phyloP scores from a whole-genome alignment of 2,797 vertebrate genomes.

The Erithacus rubecula region DNA sequence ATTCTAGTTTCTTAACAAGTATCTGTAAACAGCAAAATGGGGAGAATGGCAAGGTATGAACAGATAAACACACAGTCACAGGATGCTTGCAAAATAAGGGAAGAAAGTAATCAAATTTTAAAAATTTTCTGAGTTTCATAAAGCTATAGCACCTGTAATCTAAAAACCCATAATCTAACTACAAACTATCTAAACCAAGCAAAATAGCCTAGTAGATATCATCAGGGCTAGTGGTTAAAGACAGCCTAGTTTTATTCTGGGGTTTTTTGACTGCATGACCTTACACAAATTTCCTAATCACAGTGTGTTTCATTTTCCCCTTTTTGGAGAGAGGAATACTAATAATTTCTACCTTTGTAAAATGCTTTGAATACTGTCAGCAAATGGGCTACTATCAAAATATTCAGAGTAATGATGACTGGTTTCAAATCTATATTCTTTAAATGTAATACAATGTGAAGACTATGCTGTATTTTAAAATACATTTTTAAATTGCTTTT shows the following conservation, averaged over 20 bases:
- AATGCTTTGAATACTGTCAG: constrained; percentile 20
- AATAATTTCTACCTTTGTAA: constrained; percentile 9
- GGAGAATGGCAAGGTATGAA: background rate
- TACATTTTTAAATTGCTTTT: constrained; percentile 21
- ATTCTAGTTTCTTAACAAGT: background rate
- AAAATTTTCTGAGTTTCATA: background rate
- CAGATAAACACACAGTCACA: background rate
- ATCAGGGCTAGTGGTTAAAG: background rate
- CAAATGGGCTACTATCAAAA: constrained; percentile 17
- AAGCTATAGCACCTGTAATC: background rate
- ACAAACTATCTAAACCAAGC: background rate
- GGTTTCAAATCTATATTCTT: constrained; percentile 16
- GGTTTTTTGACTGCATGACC: background rate
- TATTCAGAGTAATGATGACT: background rate
- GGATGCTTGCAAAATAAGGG: background rate
- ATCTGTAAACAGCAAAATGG: background rate
- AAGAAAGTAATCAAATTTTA: background rate
- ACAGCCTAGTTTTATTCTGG: background rate
- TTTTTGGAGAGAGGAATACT: background rate
- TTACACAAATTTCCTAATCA: background rate
- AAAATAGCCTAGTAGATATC: background rate
- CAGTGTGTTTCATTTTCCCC: background rate
- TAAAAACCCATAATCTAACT: background rate
- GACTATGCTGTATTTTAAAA: constrained; percentile 2
- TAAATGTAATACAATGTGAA: background rate